Conservation (phyloP, 2,113 vertebrate species). For the Piaya cayana region DNA sequence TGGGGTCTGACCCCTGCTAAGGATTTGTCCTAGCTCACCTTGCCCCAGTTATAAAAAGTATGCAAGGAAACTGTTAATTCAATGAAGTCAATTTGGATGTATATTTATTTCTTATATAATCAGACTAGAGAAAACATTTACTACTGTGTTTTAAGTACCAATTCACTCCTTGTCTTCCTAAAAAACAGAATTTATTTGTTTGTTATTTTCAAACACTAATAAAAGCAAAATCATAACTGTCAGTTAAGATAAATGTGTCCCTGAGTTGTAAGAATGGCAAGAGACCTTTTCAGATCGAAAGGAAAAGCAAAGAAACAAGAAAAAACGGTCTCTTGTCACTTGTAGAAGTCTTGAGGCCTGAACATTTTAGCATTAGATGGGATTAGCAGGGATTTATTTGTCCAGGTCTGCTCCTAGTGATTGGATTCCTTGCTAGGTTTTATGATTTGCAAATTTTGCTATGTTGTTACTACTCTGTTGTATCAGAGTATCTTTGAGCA, state of each 20-base stretch:
- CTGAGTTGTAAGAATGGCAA: not conserved
- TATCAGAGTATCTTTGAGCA: not conserved
- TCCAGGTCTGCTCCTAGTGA: not conserved
- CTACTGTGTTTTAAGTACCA: not conserved
- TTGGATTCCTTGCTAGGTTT: not conserved
- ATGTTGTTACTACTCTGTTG: too few species aligned
- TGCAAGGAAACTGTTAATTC: not conserved
- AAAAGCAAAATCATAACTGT: not conserved
- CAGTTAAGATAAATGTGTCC: not conserved
- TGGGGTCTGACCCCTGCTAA: not conserved
- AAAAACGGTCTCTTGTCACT: not conserved
- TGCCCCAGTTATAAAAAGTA: not conserved
- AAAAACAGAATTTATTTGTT: not conserved
- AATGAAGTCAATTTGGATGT: not conserved
- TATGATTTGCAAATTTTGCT: not conserved
- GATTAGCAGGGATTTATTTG: not conserved
- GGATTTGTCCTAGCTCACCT: not conserved
- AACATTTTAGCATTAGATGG: not conserved
- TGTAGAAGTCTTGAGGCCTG: not conserved
- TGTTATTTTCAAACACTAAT: not conserved
- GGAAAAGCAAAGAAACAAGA: not conserved
- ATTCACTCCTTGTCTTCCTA: not conserved
- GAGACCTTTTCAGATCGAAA: not conserved
- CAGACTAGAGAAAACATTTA: not conserved
- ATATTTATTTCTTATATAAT: not conserved